phyloP scores from a whole-genome alignment of 2,888 invertebrate species.

The Nemurella pictetii region DNA sequence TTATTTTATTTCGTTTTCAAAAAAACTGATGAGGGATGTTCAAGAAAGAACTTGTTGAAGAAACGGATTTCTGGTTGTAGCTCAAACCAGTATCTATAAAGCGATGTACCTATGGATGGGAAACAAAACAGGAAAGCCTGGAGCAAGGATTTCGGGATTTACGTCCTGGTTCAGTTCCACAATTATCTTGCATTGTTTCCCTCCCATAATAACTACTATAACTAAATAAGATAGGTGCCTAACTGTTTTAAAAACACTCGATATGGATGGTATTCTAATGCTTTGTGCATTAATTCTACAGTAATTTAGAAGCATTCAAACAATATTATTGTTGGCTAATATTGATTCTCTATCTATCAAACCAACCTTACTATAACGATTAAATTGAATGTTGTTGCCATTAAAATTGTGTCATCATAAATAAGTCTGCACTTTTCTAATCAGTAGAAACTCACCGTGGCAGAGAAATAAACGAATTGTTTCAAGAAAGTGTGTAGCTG shows the following conservation, averaged over 20 bases:
- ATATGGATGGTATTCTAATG: not conserved
- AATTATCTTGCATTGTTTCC: no score
- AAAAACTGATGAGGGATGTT: no score
- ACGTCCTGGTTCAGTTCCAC: no score
- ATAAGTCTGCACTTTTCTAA: slow-evolving; percentile 18
- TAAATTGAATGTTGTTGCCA: slow-evolving; percentile 8
- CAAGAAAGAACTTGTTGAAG: no score
- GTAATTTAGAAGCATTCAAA: not conserved
- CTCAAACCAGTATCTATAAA: no score
- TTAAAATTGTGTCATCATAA: slow-evolving; percentile 17
- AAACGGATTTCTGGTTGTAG: no score
- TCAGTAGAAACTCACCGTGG: not conserved
- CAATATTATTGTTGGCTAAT: not conserved
- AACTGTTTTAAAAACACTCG: not conserved
- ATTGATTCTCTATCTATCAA: not conserved
- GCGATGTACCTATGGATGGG: no score
- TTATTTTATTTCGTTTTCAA: not conserved
- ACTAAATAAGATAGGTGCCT: not conserved
- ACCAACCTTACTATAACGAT: not conserved
- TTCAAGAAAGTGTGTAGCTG: not conserved
- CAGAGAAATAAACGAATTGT: not conserved
- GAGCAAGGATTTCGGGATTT: no score
- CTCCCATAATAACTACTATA: not conserved
- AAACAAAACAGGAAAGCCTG: no score
- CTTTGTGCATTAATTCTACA: not conserved